Conservation (phyloP, 2,888 invertebrate genomes). For the Spodoptera picta region DNA sequence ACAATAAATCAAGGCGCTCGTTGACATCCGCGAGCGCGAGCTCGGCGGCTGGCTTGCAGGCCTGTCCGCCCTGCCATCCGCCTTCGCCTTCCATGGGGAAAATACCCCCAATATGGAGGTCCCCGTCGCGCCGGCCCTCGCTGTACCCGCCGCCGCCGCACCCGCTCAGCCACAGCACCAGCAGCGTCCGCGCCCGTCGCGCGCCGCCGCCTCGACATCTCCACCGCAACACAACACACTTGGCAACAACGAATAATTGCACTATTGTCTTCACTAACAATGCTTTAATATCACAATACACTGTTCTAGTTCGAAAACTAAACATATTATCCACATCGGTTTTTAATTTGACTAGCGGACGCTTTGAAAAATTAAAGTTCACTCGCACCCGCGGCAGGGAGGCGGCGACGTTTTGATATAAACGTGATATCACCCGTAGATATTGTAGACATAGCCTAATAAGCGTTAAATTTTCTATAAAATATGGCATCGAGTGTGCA, state of each 20-base stretch:
- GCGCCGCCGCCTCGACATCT: slow-evolving; percentile 58
- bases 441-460: slow-evolving; percentile 86
- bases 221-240: slow-evolving; percentile 75
- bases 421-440: slow-evolving; percentile 75
- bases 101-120: slow-evolving; percentile 98
- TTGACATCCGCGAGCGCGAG: slow-evolving; percentile 99
- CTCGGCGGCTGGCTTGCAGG: slow-evolving; percentile 98
- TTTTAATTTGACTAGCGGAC: slow-evolving; percentile 88
- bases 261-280: slow-evolving; percentile 84
- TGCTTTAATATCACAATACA: slow-evolving; percentile 79
- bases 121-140: slow-evolving; percentile 89
- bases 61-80: slow-evolving; percentile 99
- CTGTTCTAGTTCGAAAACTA: slow-evolving; percentile 84
- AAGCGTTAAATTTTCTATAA: slow-evolving; percentile 82
- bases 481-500: slow-evolving; percentile 72
- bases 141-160: slow-evolving; percentile 68
- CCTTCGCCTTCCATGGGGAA: slow-evolving; percentile 99
- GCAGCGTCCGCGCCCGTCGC: slow-evolving; percentile 65
- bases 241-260: slow-evolving; percentile 86
- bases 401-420: slow-evolving; percentile 70
- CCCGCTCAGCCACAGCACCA: slow-evolving; percentile 76
- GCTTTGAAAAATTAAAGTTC: slow-evolving; percentile 85
- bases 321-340: slow-evolving; percentile 69
- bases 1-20: slow-evolving; percentile 94
- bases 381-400: slow-evolving; percentile 73